Evolutionary conservation across 2,797 vertebrate species (phyloP), one percentile per base, ranked within the genome.

Genomic region (Chaenodraco wilsoni): DNA sequence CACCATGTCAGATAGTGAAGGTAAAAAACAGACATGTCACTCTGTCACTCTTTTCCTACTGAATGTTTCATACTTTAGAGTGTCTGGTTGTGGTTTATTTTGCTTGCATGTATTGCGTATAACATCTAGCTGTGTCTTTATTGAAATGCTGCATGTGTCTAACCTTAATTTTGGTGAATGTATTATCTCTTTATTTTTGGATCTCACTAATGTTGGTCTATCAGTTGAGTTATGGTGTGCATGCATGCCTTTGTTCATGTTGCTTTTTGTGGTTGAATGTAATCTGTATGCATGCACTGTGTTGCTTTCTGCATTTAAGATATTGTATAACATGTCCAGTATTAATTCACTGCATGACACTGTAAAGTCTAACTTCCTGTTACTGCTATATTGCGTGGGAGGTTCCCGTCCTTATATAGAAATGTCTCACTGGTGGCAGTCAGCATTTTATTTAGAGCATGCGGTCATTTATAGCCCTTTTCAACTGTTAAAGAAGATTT

Each of bases 1-100:
- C 92, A 97, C 96, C 91, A 97, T 99, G 97, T 99, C 97, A 87
- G 98, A 99, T 92, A 97, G 96, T 82, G 98, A 99, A 99, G 98
- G 98, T 99, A 99, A 99, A 94, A 89, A 85, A 93, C 72, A 90
- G 85, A 91, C 86, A 70, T 78, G 43, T 78, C 49, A 66, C 10
- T 43, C n/a, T 69, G 40, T 91, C 83, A 87, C 65, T 86, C 78
- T 91, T 87, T 85, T 65, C 15, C 21, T 93, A 66, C 90, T 87
- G 86, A 85, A 76, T 86, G 81, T 90, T 92, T 93, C 90, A 87
- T 94, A 90, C 60, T 56, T 92, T 87, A 93, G 88, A 84, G 85
- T 91, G 87, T 89, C 84, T 93, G 64, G n/a, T 71, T 65, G 46
- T 74, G 44, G 63, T 69, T 82, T 73, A 88, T 84, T 48, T 90